These are phyloP conservation scores for Biston betularia DNA, from an alignment of 2,888 invertebrate species.

Conservation along the genomic window DNA sequence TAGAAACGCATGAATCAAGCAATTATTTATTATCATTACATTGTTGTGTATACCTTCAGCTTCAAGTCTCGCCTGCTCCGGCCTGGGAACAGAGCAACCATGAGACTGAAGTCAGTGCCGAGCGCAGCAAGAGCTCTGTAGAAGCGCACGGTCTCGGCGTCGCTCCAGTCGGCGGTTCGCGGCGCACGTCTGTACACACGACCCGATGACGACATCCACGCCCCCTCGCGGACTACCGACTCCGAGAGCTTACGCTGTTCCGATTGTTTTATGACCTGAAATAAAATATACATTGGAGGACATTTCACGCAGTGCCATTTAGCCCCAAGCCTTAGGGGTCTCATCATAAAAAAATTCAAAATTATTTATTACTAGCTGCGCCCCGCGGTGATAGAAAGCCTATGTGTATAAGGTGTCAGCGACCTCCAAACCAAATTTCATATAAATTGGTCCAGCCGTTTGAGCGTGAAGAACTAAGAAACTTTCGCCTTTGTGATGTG, in stretches of 20 bases:
- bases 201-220: constrained; percentile 87
- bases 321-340: no score
- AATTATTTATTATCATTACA: no score
- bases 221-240: constrained; percentile 85
- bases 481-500: no score
- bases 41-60: constrained; percentile 85
- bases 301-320: no score
- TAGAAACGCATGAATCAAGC: no score
- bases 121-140: constrained; percentile 95
- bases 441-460: no score
- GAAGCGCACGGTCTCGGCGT: constrained; percentile 94
- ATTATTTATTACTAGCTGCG: no score
- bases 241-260: constrained; percentile 87
- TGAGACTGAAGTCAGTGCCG: constrained; percentile 97
- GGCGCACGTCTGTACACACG: constrained; percentile 88
- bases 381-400: no score
- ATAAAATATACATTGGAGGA: not conserved
- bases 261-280: constrained; percentile 89
- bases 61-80: constrained; percentile 94
- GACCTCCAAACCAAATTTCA: no score
- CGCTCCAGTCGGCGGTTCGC: constrained; percentile 91
- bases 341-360: no score
- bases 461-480: no score
- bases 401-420: no score
- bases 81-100: constrained; percentile 93